These are phyloP conservation scores for Orchesella flavescens DNA, from an alignment of 2,888 invertebrate genomes.

Conservation along the genomic window DNA sequence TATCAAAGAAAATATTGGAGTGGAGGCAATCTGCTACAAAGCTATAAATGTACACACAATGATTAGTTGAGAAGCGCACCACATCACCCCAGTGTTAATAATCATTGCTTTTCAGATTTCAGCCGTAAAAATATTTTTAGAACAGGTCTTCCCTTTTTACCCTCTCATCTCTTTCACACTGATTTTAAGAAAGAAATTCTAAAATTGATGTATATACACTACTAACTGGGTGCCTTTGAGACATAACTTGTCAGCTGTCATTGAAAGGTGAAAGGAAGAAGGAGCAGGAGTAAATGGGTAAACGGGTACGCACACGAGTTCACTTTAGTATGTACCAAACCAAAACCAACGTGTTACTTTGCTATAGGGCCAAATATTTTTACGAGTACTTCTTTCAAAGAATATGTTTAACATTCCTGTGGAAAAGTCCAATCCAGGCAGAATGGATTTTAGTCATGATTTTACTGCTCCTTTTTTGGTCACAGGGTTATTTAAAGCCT, in stretches of 20 bases:
- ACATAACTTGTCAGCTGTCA: constrained; percentile 56
- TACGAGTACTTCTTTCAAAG: background rate
- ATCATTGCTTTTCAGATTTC: background rate
- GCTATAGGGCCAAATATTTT: background rate
- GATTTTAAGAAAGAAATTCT: background rate
- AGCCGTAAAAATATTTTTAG: constrained; percentile 43
- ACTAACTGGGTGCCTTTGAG: constrained; percentile 40
- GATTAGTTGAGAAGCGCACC: background rate
- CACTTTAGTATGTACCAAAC: background rate
- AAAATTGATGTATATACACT: constrained; percentile 1
- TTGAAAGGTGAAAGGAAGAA: constrained; percentile 36
- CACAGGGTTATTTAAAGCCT: background rate
- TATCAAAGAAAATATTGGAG: background rate
- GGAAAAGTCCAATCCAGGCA: constrained; percentile 26
- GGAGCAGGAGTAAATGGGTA: too few species aligned
- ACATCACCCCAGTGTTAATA: background rate
- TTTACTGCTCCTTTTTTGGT: constrained; percentile 21
- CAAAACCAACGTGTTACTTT: background rate
- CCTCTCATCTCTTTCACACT: background rate
- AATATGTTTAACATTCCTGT: constrained; percentile 5
- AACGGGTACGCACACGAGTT: constrained; percentile 2
- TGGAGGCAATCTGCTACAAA: background rate
- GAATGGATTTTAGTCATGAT: too few species aligned
- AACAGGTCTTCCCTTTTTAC: background rate
- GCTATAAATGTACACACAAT: background rate